Conservation (phyloP, 2,888 invertebrate species). For the Dastarcus helophoroides region DNA sequence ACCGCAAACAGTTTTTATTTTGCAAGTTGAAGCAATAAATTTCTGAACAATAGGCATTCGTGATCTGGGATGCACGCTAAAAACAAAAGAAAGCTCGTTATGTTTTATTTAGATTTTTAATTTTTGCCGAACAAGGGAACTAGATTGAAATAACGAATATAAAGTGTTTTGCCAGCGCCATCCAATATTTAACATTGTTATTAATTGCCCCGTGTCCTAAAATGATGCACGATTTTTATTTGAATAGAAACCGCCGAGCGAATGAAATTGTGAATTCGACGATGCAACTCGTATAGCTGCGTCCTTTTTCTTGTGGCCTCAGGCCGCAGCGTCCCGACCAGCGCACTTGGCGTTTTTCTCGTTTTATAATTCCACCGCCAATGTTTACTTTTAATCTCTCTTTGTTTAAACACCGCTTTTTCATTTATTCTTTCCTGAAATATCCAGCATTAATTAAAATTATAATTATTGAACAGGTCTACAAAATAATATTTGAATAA, state of each 20-base stretch:
- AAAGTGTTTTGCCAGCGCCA: constrained; percentile 16
- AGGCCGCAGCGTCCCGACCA: constrained; percentile 2
- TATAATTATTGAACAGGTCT: too few species aligned
- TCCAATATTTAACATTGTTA: constrained; percentile 32
- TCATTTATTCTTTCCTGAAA: too few species aligned
- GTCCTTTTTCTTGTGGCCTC: constrained; percentile 14
- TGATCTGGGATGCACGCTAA: constrained; percentile 31
- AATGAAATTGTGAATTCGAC: constrained; percentile 22
- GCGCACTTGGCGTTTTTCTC: constrained; percentile 4
- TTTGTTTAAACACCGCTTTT: constrained; percentile 5
- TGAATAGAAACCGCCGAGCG: constrained; percentile 25
- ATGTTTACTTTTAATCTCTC: constrained; percentile 21
- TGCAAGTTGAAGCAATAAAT: constrained; percentile 26
- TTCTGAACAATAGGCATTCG: constrained; percentile 31
- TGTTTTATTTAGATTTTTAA: constrained; percentile 36
- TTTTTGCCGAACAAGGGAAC: constrained; percentile 28
- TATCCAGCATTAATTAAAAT: too few species aligned
- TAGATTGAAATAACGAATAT: constrained; percentile 23
- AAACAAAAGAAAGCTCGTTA: constrained; percentile 31
- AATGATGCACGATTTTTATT: constrained; percentile 31
- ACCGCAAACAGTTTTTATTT: too few species aligned
- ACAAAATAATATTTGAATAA: too few species aligned
- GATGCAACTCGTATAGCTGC: constrained; percentile 15
- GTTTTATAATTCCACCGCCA: constrained; percentile 15
- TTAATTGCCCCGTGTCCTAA: constrained; percentile 30